Conservation (phyloP, 2,113 vertebrate species). For the Trogon melanurus region DNA sequence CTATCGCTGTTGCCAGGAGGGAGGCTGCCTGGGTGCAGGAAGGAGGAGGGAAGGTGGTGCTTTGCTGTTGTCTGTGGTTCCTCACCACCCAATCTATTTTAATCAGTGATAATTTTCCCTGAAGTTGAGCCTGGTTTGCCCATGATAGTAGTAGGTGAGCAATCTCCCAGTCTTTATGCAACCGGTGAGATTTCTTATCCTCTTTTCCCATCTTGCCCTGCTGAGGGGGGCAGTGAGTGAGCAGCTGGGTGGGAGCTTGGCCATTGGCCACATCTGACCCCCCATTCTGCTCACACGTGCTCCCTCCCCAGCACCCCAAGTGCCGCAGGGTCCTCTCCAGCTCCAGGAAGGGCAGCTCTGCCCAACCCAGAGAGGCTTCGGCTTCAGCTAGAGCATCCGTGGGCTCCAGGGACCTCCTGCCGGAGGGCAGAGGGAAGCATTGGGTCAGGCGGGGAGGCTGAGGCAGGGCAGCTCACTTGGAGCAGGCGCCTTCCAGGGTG, state of each 20-base stretch:
- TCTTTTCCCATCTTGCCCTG: background rate
- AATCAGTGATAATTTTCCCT: background rate
- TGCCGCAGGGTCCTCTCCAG: background rate
- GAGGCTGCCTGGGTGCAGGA: background rate
- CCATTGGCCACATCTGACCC: background rate
- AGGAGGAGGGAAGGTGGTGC: background rate
- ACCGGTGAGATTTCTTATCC: background rate
- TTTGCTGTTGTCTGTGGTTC: background rate
- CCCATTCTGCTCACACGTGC: accelerated
- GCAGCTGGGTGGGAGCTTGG: background rate
- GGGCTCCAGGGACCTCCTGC: background rate
- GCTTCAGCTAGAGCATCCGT: background rate
- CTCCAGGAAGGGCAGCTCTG: background rate
- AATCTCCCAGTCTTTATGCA: background rate
- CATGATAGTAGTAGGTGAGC: no score
- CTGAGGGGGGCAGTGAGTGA: background rate
- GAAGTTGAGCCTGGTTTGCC: background rate
- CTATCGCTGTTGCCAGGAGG: accelerated
- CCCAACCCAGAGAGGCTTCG: background rate
- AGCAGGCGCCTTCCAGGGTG: background rate
- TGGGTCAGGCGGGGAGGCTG: background rate
- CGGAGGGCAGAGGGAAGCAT: background rate
- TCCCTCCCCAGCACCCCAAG: background rate
- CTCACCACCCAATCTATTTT: background rate
- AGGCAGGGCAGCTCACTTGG: background rate